Evolutionary conservation across 2,797 vertebrate genomes (phyloP), one percentile per base, ranked within the genome.

Genomic region (Gorsachius magnificus): DNA sequence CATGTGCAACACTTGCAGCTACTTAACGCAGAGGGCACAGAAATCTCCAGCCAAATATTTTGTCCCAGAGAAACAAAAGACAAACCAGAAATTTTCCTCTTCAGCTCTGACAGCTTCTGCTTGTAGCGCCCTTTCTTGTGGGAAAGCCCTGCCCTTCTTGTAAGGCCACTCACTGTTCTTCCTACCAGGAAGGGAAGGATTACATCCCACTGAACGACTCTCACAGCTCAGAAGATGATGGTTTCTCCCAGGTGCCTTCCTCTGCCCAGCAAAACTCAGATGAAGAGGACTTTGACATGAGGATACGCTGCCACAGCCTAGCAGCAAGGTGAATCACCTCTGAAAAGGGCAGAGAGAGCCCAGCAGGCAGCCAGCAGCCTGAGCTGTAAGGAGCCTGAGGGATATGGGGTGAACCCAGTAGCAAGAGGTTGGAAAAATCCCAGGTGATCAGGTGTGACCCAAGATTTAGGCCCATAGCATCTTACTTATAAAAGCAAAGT

Each of bases 181-280:
- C 86, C 74, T 70, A 25, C 54, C 93, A 99, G 99, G 99, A 99
- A 54, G 99, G 98, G 45, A 99, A 99, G 87, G 98, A 98, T 86
- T 98, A 98, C 98, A 97, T 98, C 92, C 98, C 98, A 0, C 97
- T 99, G 77, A 98, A 98, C 1, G 97, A 98, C 92, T 99, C 99
- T 50, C 99, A 99, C 97, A 99, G 98, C 97, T 99, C 98, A 1
- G 99, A 99, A 89, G 99, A 99, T 31, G 99, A 99, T n/a, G 99
- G 99, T 57, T 99, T 99, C 98, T 98, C 98, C 31, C 99, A 99
- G 97, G 98, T 96, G 3, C 99, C 99, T n/a, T 99, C 99, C 11
- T 97, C 96, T 31, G 98, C 96, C 38, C 98, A 98, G 68, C 99
- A 99, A 12, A 96, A 98, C 8, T 98, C 98, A 17, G 98, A 99